Evolutionary conservation across 2,888 invertebrate species (phyloP).

Genomic region (Clunio marinus): DNA sequence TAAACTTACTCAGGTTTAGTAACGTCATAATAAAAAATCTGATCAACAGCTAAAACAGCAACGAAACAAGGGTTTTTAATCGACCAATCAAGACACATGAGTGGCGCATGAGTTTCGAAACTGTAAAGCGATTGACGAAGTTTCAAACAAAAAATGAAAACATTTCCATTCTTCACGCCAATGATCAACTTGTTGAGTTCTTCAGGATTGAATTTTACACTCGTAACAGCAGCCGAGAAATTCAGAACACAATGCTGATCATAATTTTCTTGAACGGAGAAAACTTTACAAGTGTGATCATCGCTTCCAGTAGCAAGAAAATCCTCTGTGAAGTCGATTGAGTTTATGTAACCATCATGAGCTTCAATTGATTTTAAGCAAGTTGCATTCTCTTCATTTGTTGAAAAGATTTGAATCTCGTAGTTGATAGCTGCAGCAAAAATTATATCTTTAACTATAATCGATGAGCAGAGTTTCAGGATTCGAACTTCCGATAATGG

Average conservation of each 20-base stretch:
- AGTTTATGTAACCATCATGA: conserved; percentile 22
- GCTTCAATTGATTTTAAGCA: not conserved
- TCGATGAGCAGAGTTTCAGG: conserved; percentile 5
- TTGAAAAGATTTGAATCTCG: not conserved
- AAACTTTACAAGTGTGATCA: conserved; percentile 28
- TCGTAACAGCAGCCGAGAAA: conserved; percentile 20
- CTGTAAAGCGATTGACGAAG: conserved; percentile 26
- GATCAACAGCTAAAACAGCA: conserved; percentile 5
- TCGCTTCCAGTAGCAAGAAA: conserved; percentile 12
- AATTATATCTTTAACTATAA: not conserved
- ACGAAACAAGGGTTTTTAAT: conserved; percentile 23
- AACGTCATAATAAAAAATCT: conserved; percentile 24
- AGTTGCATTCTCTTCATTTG: not conserved
- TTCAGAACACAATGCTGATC: conserved; percentile 16
- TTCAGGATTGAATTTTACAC: conserved; percentile 24
- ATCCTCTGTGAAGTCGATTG: conserved; percentile 21
- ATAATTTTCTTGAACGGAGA: conserved; percentile 17
- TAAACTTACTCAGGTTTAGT: conserved; percentile 29
- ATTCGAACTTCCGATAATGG: not conserved
- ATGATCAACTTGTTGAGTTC: conserved; percentile 10
- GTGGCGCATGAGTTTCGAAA: conserved; percentile 15
- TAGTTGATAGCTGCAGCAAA: conserved; percentile 17
- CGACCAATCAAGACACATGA: conserved; percentile 22
- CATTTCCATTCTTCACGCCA: conserved; percentile 20
- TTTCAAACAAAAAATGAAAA: conserved; percentile 25